Percentiles rank a stretch among this genome's conserved stretches.
Evolutionary conservation across 2,113 vertebrate genomes (phyloP).

Genomic region (Smithornis capensis): DNA sequence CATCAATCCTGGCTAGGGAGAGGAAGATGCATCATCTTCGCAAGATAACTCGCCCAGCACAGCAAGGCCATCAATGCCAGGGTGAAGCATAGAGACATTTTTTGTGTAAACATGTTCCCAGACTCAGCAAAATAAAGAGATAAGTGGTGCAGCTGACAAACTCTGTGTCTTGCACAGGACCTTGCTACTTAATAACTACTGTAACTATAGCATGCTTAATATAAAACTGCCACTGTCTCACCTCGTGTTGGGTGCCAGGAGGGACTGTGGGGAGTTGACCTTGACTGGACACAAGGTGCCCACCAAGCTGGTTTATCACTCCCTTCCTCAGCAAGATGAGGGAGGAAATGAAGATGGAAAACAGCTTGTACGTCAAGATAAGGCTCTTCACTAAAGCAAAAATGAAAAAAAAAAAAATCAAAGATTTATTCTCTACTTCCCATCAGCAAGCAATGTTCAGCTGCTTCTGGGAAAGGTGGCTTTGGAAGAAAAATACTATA

Average conservation of each 20-base stretch:
- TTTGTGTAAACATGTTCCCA: not conserved
- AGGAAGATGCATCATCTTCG: not conserved
- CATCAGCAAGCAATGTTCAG: not conserved
- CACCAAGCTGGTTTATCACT: not conserved
- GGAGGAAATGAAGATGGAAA: not conserved
- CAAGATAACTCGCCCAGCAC: rapidly evolving
- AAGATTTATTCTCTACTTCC: not conserved
- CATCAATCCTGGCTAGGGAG: not conserved
- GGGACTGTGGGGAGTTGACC: not conserved
- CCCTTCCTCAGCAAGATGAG: not conserved
- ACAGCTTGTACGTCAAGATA: not conserved
- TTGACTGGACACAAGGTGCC: not conserved
- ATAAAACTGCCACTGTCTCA: not conserved
- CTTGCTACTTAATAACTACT: not conserved
- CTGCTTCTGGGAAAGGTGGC: not conserved
- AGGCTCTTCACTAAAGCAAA: not conserved
- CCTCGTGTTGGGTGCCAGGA: rapidly evolving
- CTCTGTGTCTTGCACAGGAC: not conserved
- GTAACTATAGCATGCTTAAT: not conserved
- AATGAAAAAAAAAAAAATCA: not conserved
- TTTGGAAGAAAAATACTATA: not conserved
- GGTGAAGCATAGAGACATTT: not conserved
- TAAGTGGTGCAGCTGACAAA: not conserved
- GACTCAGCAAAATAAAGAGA: not conserved
- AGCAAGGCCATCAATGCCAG: not conserved